These are phyloP conservation scores for Thymelicus acteon DNA, from an alignment of 2,888 invertebrate genomes.

Conservation along the genomic window DNA sequence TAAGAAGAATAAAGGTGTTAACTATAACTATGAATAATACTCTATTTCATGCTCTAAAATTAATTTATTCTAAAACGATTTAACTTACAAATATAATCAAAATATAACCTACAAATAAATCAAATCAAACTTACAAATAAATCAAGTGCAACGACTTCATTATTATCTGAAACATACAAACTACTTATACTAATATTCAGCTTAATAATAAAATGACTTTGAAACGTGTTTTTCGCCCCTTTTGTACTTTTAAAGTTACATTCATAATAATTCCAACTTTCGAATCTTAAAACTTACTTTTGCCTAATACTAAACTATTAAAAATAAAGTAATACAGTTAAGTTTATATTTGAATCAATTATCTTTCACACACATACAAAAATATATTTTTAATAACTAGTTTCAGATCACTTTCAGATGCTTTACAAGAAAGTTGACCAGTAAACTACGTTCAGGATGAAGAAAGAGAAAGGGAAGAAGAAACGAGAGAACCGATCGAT, in stretches of 20 bases:
- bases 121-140: too few species aligned
- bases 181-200: neutral
- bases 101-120: too few species aligned
- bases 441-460: conserved; percentile 95
- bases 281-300: too few species aligned
- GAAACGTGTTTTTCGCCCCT: neutral
- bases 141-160: conserved; percentile 17
- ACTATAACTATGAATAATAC: neutral
- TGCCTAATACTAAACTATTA: too few species aligned
- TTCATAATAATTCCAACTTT: neutral
- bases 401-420: conserved; percentile 3
- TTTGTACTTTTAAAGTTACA: neutral
- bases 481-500: conserved; percentile 95
- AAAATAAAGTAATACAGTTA: too few species aligned
- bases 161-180: neutral
- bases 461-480: conserved; percentile 95
- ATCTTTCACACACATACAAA: neutral
- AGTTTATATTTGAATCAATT: neutral
- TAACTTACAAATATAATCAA: conserved; percentile 10
- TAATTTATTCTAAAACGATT: conserved; percentile 23
- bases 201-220: neutral
- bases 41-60: neutral
- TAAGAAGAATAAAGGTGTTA: too few species aligned
- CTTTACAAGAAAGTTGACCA: conserved; percentile 91
- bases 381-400: neutral